Conservation (phyloP, 1,140 invertebrate species). For the Atta texana region DNA sequence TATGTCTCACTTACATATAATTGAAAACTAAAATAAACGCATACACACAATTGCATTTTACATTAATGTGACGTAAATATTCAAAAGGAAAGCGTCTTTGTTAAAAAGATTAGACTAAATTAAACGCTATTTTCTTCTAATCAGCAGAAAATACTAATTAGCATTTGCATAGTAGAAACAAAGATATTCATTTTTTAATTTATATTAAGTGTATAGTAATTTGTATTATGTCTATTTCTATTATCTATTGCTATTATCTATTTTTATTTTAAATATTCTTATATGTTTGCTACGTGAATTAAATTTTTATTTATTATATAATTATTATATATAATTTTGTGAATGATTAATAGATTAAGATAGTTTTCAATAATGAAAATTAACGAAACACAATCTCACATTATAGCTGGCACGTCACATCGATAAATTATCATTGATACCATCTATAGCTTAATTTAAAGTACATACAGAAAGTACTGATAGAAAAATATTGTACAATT, state of each 20-base stretch:
- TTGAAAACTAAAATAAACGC: not conserved
- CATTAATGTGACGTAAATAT: not conserved
- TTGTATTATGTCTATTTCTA: constrained; percentile 1
- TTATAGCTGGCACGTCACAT: not conserved
- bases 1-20: not conserved
- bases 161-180: not conserved
- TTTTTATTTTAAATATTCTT: not conserved
- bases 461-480: not conserved
- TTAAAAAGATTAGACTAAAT: not conserved
- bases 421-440: not conserved
- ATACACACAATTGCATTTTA: not conserved
- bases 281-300: not conserved
- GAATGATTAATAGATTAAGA: not conserved
- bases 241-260: not conserved
- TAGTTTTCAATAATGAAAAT: not conserved
- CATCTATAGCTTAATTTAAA: not conserved
- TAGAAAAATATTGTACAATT: constrained; percentile 1
- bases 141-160: not conserved
- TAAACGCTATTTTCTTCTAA: not conserved
- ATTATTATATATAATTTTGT: no score
- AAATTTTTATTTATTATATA: not conserved
- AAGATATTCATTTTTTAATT: not conserved
- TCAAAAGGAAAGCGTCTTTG: not conserved
- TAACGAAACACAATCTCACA: not conserved
- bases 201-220: not conserved